Base-by-base conservation (phyloP, 1,140 invertebrate genomes). In the Hyles vespertilio region DNA sequence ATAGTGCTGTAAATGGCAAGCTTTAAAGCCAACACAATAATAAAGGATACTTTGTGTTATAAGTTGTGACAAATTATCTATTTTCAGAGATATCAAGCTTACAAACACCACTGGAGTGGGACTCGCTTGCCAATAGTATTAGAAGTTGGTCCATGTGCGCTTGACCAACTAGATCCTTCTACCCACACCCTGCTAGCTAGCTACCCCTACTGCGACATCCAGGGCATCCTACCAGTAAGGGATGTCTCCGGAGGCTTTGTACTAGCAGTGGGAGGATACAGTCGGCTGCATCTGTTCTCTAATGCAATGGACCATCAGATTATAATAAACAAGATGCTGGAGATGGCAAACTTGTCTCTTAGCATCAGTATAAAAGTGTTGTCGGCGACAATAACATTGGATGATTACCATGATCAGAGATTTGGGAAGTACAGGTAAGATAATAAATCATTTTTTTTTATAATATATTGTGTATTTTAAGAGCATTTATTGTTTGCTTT, bases 91-190 rank as follows among this genome's bases (percentile, higher is more conserved):
- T 98, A 95, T 86, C 94, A 95, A 91, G 96, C 95, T 7, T 97
- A 95, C 79, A 99, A 99, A 90, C 94, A 97, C 76, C 97, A 98
- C 76, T 99, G 98, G 97, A 97, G 97, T 54, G 97, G 98, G 51
- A 95, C 94, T 51, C 92, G 94, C 65, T 89, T 98, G 40, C 96
- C 97, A 3, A 93, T 98, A 11, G 92, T 97, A 5, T 89, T 99
- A 55, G 96, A 98, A 91, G 94, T 99, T 0, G 96, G 96, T 33
- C 93, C 96, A 6, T 95, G 94, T 78, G 96, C 96, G 53, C 82
- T 99, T 32, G 95, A 98, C 83, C 98, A 99, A 89, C 84, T 98
- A 44, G 96, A 99, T 88, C 93, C 95, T 50, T 93, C 94, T 3
- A 96, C 94, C 8, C 95, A 95, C 70, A 92, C 92, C 66, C 76